phyloP scores from a whole-genome alignment of 64 coral and sea anemone genomes.

The Stichodactyla helianthus region DNA sequence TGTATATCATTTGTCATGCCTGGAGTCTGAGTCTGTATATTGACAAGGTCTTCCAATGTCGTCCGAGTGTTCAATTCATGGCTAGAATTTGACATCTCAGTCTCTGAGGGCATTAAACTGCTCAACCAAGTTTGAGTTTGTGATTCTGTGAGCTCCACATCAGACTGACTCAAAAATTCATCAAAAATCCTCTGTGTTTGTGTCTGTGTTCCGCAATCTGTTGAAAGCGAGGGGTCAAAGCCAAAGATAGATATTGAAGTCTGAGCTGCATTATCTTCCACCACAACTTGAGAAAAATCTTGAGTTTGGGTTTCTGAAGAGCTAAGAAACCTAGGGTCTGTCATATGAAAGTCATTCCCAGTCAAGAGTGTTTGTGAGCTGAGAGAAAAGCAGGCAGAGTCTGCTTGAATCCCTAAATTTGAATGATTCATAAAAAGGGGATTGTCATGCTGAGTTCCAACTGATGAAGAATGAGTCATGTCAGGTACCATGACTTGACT shows the following conservation, averaged over 20 bases:
- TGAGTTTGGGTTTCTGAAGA: constrained; percentile 74
- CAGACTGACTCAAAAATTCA: constrained; percentile 57
- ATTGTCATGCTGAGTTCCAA: not conserved
- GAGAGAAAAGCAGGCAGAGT: not conserved
- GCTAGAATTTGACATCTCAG: not conserved
- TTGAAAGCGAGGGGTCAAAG: constrained; percentile 68
- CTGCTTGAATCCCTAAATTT: not conserved
- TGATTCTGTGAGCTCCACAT: constrained; percentile 72
- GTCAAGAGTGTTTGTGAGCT: constrained; percentile 50
- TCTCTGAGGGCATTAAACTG: constrained; percentile 5
- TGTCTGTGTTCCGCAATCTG: constrained; percentile 87
- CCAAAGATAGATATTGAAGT: constrained; percentile 83
- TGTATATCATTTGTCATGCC: constrained; percentile 43
- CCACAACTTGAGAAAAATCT: constrained; percentile 44
- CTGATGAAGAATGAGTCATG: not conserved
- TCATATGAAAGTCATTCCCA: constrained; percentile 34
- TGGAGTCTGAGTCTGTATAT: constrained; percentile 84
- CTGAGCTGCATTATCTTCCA: constrained; percentile 95
- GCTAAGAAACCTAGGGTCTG: constrained; percentile 61
- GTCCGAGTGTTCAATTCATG: not conserved
- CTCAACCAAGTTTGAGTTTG: constrained; percentile 87
- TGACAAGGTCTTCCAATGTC: constrained; percentile 72
- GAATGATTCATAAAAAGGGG: not conserved
- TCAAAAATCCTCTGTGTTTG: constrained; percentile 60
- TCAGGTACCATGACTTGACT: constrained; percentile 9